These are phyloP conservation scores for Meleagris gallopavo DNA, from an alignment of 2,113 vertebrate genomes.

Conservation along the genomic window DNA sequence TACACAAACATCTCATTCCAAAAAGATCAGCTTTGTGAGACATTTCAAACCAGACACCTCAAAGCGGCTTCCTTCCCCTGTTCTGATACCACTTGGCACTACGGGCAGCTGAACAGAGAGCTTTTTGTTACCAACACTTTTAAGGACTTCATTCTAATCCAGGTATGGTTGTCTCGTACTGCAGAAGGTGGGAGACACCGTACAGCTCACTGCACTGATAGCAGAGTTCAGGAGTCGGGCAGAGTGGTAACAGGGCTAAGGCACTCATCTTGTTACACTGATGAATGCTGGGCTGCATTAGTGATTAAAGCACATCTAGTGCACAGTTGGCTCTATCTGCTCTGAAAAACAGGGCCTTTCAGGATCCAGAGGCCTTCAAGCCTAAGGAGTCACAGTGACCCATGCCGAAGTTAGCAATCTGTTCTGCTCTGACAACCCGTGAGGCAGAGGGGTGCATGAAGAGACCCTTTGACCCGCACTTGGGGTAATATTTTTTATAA, in stretches of 20 bases:
- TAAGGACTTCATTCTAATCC: neutral
- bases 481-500: neutral
- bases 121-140: neutral
- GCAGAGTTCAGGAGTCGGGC: neutral
- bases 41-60: rapidly evolving
- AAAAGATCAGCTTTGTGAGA: neutral
- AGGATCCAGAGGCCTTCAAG: neutral
- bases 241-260: neutral
- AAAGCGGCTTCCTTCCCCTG: neutral
- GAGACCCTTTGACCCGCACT: rapidly evolving
- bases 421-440: neutral
- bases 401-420: neutral
- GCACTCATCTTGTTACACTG: neutral
- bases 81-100: neutral
- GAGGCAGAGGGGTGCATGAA: neutral
- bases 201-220: neutral
- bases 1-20: neutral
- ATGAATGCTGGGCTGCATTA: neutral
- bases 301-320: neutral
- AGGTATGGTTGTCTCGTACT: neutral
- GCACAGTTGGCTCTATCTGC: neutral
- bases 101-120: neutral
- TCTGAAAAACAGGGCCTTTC: neutral
- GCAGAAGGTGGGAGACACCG: neutral
- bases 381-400: neutral